Percentiles rank a stretch among this genome's conserved stretches.
phyloP scores from a whole-genome alignment of 2,888 invertebrate species.

The Anodontia alba region DNA sequence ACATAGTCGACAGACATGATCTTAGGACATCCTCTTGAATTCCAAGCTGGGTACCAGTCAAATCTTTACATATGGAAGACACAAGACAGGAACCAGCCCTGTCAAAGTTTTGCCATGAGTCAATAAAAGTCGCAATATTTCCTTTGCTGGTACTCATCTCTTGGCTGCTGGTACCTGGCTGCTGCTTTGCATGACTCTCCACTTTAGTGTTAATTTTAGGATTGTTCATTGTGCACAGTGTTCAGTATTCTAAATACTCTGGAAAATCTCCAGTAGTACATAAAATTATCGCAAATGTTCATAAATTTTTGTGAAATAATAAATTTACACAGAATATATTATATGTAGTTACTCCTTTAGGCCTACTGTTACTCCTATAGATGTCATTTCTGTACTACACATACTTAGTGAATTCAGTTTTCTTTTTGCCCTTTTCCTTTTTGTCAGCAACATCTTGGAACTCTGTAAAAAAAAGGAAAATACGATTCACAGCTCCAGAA shows the following conservation, averaged over 20 bases:
- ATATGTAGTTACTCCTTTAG: neutral
- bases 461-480: neutral
- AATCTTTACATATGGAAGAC: constrained; percentile 36
- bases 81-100: constrained; percentile 47
- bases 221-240: neutral
- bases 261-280: too few species aligned
- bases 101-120: constrained; percentile 54
- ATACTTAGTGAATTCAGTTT: too few species aligned
- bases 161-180: neutral
- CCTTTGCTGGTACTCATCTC: neutral
- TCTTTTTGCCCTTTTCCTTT: neutral
- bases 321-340: too few species aligned
- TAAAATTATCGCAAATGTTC: too few species aligned
- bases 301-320: too few species aligned
- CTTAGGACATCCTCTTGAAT: constrained; percentile 46
- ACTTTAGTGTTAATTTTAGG: neutral
- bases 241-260: too few species aligned
- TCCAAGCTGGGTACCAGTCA: constrained; percentile 47
- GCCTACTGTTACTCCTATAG: too few species aligned
- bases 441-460: neutral
- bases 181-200: neutral
- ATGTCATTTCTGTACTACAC: too few species aligned
- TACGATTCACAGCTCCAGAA: too few species aligned
- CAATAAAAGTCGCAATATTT: constrained; percentile 22
- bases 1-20: constrained; percentile 29